Evolutionary conservation across 2,797 vertebrate genomes (phyloP), one percentile per base, ranked within the genome.

Genomic region (Urocyon cinereoargenteus): DNA sequence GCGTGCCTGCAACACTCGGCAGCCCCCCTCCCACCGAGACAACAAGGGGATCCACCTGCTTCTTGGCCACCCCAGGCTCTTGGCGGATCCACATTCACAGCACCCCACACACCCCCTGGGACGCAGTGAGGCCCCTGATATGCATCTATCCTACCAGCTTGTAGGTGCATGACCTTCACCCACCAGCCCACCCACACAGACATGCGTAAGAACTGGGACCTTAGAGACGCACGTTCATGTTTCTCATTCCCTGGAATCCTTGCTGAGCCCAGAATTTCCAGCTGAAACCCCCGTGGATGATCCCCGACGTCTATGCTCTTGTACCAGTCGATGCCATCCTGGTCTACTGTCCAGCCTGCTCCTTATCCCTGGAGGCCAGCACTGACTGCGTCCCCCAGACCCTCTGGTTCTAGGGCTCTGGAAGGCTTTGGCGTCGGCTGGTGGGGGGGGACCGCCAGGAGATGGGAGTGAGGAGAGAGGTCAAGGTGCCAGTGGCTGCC

Each of bases 1-100:
- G 8, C 26, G 61, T 90, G 22, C 45, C 28, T 3, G 0, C 0
- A 5, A n/a, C 1, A 5, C 28, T 19, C 0, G 0, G 31, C 18
- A n/a, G 18, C 55, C 28, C 36, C 21, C 21, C 36, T 81, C 70
- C 61, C 77, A 90, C 36, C 36, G 49, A 64, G 79, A 92, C 0
- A 9, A 40, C 28, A 19, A 11, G 26, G 51, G 24, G n/a, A 1
- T 22, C 26, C 34, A 19, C 28, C 70, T 18, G 1, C 31, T 26
- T 28, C 15, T 40, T 2, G 13, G 45, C 59, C 16, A 36, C n/a
- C 26, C 21, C 1, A 22, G 64, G 64, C 6, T 53, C 15, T 72
- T 26, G 26, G 53, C 61, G 62, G 19, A 55, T 4, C 78, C 34
- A 34, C 16, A 8, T 19, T 51, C 7, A 0, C 22, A 11, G 89